phyloP scores from a whole-genome alignment of 2,113 vertebrate species.

The Vulpes vulpes region DNA sequence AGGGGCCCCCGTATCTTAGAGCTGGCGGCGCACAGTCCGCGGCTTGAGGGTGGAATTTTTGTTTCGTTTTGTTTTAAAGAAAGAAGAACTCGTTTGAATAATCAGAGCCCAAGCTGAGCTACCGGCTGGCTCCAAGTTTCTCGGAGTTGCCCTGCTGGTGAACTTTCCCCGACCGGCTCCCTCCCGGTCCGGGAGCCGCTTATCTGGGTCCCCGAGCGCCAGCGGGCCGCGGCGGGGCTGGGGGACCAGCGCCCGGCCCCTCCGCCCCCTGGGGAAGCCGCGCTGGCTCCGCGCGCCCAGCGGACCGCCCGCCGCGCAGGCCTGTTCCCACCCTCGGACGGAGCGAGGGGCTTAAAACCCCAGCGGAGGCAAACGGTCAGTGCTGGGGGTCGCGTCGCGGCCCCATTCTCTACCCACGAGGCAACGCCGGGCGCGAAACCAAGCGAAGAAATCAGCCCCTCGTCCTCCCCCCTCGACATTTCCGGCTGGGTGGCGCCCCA shows the following conservation, averaged over 20 bases:
- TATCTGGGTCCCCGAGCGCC: not conserved
- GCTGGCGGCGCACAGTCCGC: not conserved
- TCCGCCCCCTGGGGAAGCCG: not conserved
- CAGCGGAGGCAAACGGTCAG: not conserved
- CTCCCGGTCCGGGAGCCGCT: not conserved
- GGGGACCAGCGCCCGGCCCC: not conserved
- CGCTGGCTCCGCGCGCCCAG: not conserved
- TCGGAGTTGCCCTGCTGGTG: not conserved
- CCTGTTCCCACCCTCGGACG: not conserved
- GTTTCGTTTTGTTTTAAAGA: constrained; percentile 70
- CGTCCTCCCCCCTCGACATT: not conserved
- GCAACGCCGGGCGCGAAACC: not conserved
- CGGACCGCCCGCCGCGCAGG: not conserved
- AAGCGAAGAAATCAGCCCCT: not conserved
- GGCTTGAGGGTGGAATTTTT: not conserved
- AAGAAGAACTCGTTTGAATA: not conserved
- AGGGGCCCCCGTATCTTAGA: not conserved
- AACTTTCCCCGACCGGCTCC: constrained; percentile 51
- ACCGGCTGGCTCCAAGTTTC: not conserved
- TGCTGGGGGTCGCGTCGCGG: not conserved
- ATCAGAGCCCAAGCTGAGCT: not conserved
- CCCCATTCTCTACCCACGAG: not conserved
- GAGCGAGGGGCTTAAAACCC: not conserved
- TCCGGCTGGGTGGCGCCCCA: not conserved
- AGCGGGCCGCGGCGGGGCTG: not conserved